Evolutionary conservation across 2,113 vertebrate genomes (phyloP).

Genomic region (Triplophysa dalaica): DNA sequence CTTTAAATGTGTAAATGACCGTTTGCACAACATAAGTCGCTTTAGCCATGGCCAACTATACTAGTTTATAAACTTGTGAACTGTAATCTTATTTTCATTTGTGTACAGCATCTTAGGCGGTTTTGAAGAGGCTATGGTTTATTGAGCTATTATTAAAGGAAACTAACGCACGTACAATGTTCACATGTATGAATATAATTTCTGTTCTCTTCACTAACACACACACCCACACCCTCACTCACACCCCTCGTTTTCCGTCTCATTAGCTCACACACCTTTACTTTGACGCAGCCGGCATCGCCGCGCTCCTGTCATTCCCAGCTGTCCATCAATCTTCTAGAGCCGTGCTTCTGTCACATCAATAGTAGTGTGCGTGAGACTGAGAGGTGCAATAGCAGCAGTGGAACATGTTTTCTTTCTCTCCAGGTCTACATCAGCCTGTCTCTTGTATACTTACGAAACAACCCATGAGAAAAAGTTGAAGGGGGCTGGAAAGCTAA

Average conservation of each 20-base stretch:
- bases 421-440: background rate
- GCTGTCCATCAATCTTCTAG: slow-evolving; percentile 70
- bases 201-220: slow-evolving; percentile 32
- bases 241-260: slow-evolving; percentile 71
- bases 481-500: background rate
- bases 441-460: slow-evolving; percentile 46
- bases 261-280: slow-evolving; percentile 78
- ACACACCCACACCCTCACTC: slow-evolving; percentile 54
- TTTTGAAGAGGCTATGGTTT: slow-evolving; percentile 31
- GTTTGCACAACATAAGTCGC: too few relatives aligned
- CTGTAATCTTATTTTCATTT: background rate
- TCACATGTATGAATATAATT: background rate
- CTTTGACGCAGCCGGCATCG: slow-evolving; percentile 73
- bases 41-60: too few relatives aligned
- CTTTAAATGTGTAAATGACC: too few relatives aligned
- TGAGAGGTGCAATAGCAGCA: slow-evolving; percentile 10
- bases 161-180: slow-evolving; percentile 1
- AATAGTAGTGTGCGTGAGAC: slow-evolving; percentile 52
- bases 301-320: slow-evolving; percentile 68
- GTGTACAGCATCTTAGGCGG: background rate
- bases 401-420: background rate
- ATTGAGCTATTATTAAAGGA: slow-evolving; percentile 66
- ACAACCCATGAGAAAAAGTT: background rate
- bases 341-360: slow-evolving; percentile 70
- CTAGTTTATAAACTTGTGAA: background rate